Base-by-base conservation (phyloP, 23 tunicate species). In the Diplosoma virens region DNA sequence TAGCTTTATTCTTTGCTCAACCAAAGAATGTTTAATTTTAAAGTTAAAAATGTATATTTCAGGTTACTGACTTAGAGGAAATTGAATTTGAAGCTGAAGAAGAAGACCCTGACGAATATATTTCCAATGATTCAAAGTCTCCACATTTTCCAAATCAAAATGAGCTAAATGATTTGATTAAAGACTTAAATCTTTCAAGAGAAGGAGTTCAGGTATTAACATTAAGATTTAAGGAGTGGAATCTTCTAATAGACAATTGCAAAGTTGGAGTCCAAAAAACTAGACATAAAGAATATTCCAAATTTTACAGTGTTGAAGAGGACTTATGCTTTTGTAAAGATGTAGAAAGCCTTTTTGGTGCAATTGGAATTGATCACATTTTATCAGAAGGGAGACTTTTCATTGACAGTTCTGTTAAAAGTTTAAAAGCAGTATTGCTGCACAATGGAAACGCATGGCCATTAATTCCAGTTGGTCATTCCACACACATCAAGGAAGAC, bases 111-210 rank as follows among this genome's bases (percentile, higher is more conserved):
- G n/a, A n/a, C n/a, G n/a, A n/a, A n/a, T n/a, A n/a, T n/a, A n/a
- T n/a, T n/a, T n/a, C n/a, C n/a, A n/a, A n/a, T n/a, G n/a, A n/a
- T n/a, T n/a, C n/a, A n/a, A n/a, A n/a, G n/a, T n/a, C n/a, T n/a
- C 78, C 61, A 47, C 78, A 48, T 48, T 72, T 72, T 72, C 78
- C 60, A 30, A 48, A 32, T 47, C 25, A 72, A 72, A 11, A 47
- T 47, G 61, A 72, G 48, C 27, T 47, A 17, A 35, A 47, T 48
- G 78, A 72, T 24, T 72, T 72, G 28, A 72, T 72, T 7, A 34
- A 61, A 47, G 59, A 48, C 48, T 35, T 72, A 25, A 34, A 22
- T 48, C 35, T 72, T 47, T 47, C 60, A 47, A 72, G 48, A 72
- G 47, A 61, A 47, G 61, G 78, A 47, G 78, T 36, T 21, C 36